Evolutionary conservation across 2,113 vertebrate species (phyloP).

Genomic region (Apistogramma diplotaenia): DNA sequence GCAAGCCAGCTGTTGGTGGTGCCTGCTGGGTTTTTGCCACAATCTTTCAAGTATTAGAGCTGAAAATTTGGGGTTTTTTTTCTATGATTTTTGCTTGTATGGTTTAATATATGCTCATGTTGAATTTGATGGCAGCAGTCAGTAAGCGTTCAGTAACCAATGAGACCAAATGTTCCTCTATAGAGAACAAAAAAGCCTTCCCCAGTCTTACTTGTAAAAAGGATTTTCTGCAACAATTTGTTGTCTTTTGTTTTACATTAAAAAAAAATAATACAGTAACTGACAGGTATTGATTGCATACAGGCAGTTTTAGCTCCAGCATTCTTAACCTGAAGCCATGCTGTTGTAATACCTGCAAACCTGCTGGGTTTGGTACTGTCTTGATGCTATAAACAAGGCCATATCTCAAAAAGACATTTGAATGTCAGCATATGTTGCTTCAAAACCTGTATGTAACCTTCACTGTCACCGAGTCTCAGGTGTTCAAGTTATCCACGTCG

Average conservation of each 20-base stretch:
- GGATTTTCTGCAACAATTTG: background rate
- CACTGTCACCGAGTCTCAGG: background rate
- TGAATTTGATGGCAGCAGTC: background rate
- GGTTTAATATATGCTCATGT: background rate
- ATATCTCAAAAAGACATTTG: background rate
- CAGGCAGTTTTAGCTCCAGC: background rate
- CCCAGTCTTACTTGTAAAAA: background rate
- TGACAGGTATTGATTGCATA: background rate
- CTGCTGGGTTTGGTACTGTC: background rate
- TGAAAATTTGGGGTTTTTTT: no score
- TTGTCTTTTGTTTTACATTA: background rate
- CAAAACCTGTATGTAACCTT: background rate
- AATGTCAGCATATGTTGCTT: background rate
- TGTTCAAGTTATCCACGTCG: background rate
- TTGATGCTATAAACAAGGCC: background rate
- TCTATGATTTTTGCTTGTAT: background rate
- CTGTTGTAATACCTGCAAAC: background rate
- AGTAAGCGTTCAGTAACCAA: background rate
- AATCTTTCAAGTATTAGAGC: constrained; percentile 26
- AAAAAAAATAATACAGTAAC: background rate
- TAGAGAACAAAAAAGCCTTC: background rate
- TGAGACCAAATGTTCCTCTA: background rate
- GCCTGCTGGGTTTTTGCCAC: constrained; percentile 31
- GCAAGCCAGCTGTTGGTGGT: constrained; percentile 14
- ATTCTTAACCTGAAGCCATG: background rate